Evolutionary conservation across 2,113 vertebrate species (phyloP), one percentile per base, ranked within the genome.

Genomic region (Daphoenositta chrysoptera): DNA sequence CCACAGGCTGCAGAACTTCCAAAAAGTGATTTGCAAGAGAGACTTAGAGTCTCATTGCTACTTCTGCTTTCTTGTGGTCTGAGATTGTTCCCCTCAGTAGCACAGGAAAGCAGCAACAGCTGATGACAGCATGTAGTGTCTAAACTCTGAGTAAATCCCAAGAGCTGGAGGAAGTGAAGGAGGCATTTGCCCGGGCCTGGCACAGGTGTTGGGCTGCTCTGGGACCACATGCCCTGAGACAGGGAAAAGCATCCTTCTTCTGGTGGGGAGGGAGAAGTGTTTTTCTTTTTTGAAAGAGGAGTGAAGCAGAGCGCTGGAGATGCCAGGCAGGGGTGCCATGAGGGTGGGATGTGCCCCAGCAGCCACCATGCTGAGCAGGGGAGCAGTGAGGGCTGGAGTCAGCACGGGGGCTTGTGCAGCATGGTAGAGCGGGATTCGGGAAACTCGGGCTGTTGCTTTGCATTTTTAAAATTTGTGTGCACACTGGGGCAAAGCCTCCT

Each of bases 351-450:
- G 22, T 44, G 48, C 40, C 40, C 22, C 66, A 61, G 27, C 3
- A 47, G 24, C 21, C 2, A 0, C 42, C 2, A 1, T 4, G 12
- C 13, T 1, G 0, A 56, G 42, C 26, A 71, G 30, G 37, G 53
- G n/a, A 26, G 27, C 40, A 47, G 20, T 0, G 4, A 56, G 26
- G 57, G 61, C 27, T 47, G 56, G 16, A 23, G 60, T 14, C 24
- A 60, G 45, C 15, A 2, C 0, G 1, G 39, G 39, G 47, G 17
- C 16, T 20, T 1, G 5, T 14, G 21, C 30, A 48, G 24, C 12
- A 4, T 0, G 1, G 11, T 26, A 13, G n/a, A 53, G 22, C 1
- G 6, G 8, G 4, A 13, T 11, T 79, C 1, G 0, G 15, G 53
- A 64, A 68, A 87, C 28, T 15, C 2, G 0, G 10, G 14, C 13